Conservation (phyloP, 2,888 invertebrate species). For the Nomada flava region DNA sequence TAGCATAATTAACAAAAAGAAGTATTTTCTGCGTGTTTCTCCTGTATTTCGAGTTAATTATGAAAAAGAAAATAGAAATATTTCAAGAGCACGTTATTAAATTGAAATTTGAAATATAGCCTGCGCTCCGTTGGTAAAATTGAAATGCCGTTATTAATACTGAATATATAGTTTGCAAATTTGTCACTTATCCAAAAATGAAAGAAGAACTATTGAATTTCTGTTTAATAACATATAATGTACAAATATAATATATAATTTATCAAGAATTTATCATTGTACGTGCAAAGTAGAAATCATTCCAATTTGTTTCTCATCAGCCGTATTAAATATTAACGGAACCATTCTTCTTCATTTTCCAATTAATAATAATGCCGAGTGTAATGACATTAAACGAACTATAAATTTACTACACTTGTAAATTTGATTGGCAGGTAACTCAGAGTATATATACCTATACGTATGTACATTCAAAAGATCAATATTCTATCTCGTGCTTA, state of each 20-base stretch:
- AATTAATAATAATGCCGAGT: background rate
- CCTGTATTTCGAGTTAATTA: background rate
- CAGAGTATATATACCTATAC: conserved; percentile 1
- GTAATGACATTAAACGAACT: background rate
- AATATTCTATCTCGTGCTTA: conserved; percentile 36
- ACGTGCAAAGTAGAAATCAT: no score
- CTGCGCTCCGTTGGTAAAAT: no score
- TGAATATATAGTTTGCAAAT: background rate
- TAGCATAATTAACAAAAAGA: background rate
- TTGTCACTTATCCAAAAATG: background rate
- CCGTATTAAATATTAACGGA: background rate
- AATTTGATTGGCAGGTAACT: conserved; percentile 2
- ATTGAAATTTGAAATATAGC: no score
- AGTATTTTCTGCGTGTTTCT: background rate
- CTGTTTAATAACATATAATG: no score
- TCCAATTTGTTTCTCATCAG: no score
- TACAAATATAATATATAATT: no score
- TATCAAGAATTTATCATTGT: no score
- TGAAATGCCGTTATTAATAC: no score
- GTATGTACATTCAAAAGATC: conserved; percentile 56
- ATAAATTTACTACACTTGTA: background rate
- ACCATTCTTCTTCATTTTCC: background rate
- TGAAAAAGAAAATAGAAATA: no score
- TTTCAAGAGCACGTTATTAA: no score
- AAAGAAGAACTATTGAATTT: background rate